These are phyloP conservation scores for Flexamia atlantica DNA, from an alignment of 2,888 invertebrate genomes.

Conservation along the genomic window DNA sequence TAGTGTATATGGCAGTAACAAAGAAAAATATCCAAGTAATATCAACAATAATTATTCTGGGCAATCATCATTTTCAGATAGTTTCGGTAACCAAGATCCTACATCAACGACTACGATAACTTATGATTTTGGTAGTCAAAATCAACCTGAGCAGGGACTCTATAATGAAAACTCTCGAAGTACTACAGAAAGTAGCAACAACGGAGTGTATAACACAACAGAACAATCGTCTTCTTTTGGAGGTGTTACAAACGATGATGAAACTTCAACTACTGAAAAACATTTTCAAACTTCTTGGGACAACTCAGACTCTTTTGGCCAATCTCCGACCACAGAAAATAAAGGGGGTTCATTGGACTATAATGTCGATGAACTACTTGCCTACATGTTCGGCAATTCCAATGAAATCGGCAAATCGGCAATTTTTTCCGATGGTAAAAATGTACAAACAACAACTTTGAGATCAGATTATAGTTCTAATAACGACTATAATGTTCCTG, in stretches of 20 bases:
- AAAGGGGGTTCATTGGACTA: too few relatives aligned
- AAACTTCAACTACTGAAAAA: not conserved
- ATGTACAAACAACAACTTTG: too few relatives aligned
- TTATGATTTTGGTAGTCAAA: constrained; percentile 6
- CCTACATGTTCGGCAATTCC: too few relatives aligned
- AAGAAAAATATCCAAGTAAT: too few relatives aligned
- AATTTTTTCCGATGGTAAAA: too few relatives aligned
- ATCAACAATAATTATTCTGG: not conserved
- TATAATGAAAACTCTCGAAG: not conserved
- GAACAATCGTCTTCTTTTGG: not conserved
- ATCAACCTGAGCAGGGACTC: not conserved
- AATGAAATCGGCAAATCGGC: too few relatives aligned
- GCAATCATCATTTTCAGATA: not conserved
- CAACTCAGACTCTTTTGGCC: too few relatives aligned
- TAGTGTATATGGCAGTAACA: too few relatives aligned
- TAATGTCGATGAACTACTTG: too few relatives aligned
- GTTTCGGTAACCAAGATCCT: not conserved
- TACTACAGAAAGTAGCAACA: not conserved
- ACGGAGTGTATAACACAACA: not conserved
- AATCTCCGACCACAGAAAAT: too few relatives aligned
- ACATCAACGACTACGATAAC: not conserved
- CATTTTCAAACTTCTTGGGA: too few relatives aligned
- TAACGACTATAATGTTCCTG: not conserved
- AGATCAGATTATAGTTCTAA: too few relatives aligned
- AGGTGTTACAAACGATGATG: not conserved